Conservation (phyloP, 2,888 invertebrate genomes). For the Sipha maydis region DNA sequence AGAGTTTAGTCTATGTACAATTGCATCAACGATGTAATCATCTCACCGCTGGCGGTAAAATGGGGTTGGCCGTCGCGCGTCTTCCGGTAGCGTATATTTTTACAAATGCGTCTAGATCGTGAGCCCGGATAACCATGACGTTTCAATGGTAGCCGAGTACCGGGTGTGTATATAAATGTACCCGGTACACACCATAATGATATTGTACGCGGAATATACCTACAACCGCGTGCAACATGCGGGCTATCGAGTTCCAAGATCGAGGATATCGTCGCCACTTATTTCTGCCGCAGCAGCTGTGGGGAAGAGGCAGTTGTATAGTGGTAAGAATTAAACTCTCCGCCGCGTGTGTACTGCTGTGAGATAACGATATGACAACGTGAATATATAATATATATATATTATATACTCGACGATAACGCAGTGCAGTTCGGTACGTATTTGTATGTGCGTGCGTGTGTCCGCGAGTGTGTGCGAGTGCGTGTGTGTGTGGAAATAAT, state of each 20-base stretch:
- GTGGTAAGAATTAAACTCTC: neutral
- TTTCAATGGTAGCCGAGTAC: neutral
- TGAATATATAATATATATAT: neutral
- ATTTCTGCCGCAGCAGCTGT: neutral
- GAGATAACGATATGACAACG: neutral
- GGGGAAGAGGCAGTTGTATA: neutral
- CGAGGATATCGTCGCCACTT: neutral
- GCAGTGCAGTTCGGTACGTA: too few species aligned
- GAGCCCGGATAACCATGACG: neutral
- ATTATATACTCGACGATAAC: neutral
- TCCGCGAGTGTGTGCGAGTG: too few species aligned
- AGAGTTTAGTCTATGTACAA: neutral
- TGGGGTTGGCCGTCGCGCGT: neutral
- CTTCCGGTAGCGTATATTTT: constrained; percentile 4
- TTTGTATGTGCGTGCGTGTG: too few species aligned
- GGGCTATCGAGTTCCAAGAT: neutral
- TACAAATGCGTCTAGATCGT: neutral
- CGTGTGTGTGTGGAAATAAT: constrained; percentile 33
- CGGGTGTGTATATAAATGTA: too few species aligned
- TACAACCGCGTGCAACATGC: neutral
- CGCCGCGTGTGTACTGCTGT: neutral
- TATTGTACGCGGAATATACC: neutral
- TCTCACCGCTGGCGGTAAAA: neutral
- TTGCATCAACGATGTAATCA: neutral
- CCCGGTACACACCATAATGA: too few species aligned